These are phyloP conservation scores for Neomonachus schauinslandi DNA, from an alignment of 2,113 vertebrate species.

Conservation along the genomic window DNA sequence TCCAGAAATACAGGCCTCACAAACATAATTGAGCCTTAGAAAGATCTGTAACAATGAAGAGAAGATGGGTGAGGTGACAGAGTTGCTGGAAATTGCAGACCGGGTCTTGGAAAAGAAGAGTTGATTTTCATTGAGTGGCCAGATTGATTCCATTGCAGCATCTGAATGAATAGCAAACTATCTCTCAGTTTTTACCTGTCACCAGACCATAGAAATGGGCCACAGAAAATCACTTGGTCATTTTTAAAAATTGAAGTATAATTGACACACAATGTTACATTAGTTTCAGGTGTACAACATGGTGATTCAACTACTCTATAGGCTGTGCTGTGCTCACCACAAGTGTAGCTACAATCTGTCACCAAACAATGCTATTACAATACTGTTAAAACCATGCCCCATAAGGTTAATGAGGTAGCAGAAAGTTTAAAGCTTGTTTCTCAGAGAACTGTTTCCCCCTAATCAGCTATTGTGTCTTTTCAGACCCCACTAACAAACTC, in stretches of 20 bases:
- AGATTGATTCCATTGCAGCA: background rate
- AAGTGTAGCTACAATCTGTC: background rate
- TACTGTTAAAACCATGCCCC: background rate
- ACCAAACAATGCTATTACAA: background rate
- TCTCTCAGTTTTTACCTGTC: conserved; percentile 26
- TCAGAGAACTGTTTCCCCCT: background rate
- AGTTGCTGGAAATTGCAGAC: background rate
- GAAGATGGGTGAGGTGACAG: conserved; percentile 6
- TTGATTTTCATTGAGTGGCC: background rate
- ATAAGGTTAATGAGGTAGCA: background rate
- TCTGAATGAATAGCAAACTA: background rate
- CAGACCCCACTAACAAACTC: background rate
- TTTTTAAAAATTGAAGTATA: background rate
- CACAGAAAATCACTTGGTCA: background rate
- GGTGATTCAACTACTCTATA: background rate
- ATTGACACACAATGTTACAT: background rate
- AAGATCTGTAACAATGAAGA: background rate
- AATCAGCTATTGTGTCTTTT: background rate
- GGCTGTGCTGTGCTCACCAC: background rate
- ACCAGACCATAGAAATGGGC: background rate
- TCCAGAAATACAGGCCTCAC: background rate
- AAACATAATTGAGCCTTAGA: background rate
- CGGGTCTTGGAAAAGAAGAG: conserved; percentile 15
- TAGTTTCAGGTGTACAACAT: background rate
- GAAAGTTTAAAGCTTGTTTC: background rate